phyloP scores from a whole-genome alignment of 2,113 vertebrate species.

The Thamnophis sirtalis region DNA sequence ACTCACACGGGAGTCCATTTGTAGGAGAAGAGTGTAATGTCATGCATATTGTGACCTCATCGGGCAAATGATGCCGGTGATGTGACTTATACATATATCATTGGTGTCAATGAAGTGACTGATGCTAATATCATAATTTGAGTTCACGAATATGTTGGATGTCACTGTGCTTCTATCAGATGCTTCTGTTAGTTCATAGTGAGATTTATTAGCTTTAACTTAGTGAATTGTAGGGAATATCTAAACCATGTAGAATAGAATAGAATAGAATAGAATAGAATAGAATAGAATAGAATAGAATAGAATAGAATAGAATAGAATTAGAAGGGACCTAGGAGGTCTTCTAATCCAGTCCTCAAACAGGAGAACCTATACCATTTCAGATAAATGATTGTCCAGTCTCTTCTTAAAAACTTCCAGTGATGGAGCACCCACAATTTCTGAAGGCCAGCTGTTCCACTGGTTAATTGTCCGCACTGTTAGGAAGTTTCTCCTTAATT shows the following conservation, averaged over 20 bases:
- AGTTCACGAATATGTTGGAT: not conserved
- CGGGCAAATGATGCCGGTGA: not conserved
- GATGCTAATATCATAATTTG: not conserved
- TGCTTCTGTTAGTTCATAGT: not conserved
- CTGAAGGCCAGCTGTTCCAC: no score
- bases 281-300: no score
- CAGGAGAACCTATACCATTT: no score
- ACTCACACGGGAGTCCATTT: not conserved
- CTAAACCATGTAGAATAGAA: not conserved
- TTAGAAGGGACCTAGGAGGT: no score
- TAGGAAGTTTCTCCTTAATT: no score
- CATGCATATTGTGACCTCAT: not conserved
- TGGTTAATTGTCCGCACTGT: no score
- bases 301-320: no score
- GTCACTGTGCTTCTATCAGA: not conserved
- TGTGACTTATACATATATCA: not conserved
- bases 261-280: no score
- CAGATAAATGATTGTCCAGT: no score
- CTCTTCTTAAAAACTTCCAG: no score
- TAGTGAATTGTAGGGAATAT: not conserved
- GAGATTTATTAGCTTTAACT: not conserved
- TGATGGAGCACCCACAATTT: no score
- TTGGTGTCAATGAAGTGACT: not conserved
- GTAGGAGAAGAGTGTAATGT: not conserved
- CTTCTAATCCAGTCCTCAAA: no score